Evolutionary conservation across 2,797 vertebrate genomes (phyloP), one percentile per base, ranked within the genome.

Genomic region (Schizopygopsis pylzovi): DNA sequence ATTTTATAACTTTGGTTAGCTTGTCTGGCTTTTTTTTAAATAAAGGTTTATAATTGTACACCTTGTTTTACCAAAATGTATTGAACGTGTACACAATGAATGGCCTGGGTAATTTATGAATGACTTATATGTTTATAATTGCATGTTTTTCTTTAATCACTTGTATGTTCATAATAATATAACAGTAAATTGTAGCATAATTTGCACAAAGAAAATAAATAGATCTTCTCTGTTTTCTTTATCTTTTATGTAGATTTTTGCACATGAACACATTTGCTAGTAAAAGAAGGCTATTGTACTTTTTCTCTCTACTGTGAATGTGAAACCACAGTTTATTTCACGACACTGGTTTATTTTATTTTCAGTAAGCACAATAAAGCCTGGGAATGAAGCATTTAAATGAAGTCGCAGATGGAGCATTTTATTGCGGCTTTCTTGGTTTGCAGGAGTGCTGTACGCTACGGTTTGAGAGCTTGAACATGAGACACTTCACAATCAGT

Each of bases 191-290:
- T 88, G 41, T 87, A 81, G 63, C 81, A 89, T 89, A 22, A 85
- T 90, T 87, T 91, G 83, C 67, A 88, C 90, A 90, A 87, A 79
- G 72, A 84, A 82, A 85, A 85, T 89, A 90, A 75, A 76, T 82
- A 82, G 76, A 33, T 33, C 33, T 33, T 33, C 56, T 83, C 49
- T 70, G n/a, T 25, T 85, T 87, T 80, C 82, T 65, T 54, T 52
- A 43, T 89, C 84, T 89, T 85, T 88, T 85, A 92, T 95, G 93
- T 94, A 88, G 93, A 91, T 89, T 88, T 93, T 93, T 91, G 89
- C 90, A 91, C 85, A 85, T 94, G 95, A 96, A 96, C 86, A 72
- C 37, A 92, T 92, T 94, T 94, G 93, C 90, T 93, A 91, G 93
- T 94, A 89, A 79, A 71, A 70, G 16, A 70, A 15, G 82, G 39